Evolutionary conservation across 2,113 vertebrate species (phyloP).

Genomic region (Marcusenius ussheri): DNA sequence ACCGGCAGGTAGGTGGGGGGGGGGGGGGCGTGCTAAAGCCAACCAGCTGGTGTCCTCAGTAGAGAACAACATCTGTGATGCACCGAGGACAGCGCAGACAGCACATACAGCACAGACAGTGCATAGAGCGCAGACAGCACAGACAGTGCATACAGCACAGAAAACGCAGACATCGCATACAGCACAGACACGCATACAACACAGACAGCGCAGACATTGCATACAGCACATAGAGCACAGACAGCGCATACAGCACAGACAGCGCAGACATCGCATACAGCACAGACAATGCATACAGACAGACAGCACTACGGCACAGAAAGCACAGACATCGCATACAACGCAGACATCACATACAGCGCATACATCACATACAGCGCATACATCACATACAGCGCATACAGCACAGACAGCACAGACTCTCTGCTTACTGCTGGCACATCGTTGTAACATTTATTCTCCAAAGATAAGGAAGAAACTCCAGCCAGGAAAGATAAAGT

Average conservation of each 20-base stretch:
- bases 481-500: not conserved
- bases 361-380: not conserved
- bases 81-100: not conserved
- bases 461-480: not conserved
- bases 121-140: not conserved
- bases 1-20: not conserved
- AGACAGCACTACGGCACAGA: not conserved
- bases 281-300: no score
- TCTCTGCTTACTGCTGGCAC: not conserved
- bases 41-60: not conserved
- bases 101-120: not conserved
- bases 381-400: no score
- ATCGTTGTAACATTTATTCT: not conserved
- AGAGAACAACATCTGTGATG: not conserved
- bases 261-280: no score
- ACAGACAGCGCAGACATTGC: no score
- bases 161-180: rapidly evolving
- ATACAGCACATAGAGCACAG: no score
- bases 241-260: not conserved
- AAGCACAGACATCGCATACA: no score
- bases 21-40: not conserved
- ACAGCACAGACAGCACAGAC: not conserved
- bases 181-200: no score
- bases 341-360: no score
- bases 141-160: no score